A percentile compares a stretch with the other conserved stretches of the same genome.
Conservation (phyloP, 2,888 invertebrate species). For the Diarsia mendica region DNA sequence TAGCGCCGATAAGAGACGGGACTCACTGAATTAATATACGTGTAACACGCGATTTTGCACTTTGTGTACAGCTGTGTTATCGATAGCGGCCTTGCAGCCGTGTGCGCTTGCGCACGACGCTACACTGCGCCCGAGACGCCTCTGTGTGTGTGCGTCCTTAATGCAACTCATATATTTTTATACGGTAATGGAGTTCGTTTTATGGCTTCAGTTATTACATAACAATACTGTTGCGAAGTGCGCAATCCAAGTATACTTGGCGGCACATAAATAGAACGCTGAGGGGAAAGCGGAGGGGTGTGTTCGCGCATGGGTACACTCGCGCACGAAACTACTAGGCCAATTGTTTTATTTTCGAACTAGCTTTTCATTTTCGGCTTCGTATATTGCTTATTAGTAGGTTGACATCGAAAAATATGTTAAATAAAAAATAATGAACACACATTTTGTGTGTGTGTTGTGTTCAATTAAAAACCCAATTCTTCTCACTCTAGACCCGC, state of each 20-base stretch:
- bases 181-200: slow-evolving; percentile 42
- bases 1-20: slow-evolving; percentile 77
- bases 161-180: slow-evolving; percentile 53
- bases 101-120: slow-evolving; percentile 14
- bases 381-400: no score
- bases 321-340: no score
- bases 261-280: no score
- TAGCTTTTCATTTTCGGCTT: no score
- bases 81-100: slow-evolving; percentile 37
- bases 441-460: no score
- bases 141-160: slow-evolving; percentile 29
- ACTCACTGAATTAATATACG: slow-evolving; percentile 80
- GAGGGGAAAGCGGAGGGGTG: no score
- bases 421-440: no score
- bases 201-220: slow-evolving; percentile 32
- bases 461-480: no score
- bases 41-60: slow-evolving; percentile 82
- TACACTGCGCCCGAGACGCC: not conserved
- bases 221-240: slow-evolving; percentile 22
- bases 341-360: no score
- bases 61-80: slow-evolving; percentile 67
- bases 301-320: no score
- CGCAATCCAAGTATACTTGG: slow-evolving; percentile 1
- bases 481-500: no score
- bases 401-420: no score